Evolutionary conservation across 2,113 vertebrate genomes (phyloP), one percentile per base, ranked within the genome.

Genomic region (Nannospalax galili): DNA sequence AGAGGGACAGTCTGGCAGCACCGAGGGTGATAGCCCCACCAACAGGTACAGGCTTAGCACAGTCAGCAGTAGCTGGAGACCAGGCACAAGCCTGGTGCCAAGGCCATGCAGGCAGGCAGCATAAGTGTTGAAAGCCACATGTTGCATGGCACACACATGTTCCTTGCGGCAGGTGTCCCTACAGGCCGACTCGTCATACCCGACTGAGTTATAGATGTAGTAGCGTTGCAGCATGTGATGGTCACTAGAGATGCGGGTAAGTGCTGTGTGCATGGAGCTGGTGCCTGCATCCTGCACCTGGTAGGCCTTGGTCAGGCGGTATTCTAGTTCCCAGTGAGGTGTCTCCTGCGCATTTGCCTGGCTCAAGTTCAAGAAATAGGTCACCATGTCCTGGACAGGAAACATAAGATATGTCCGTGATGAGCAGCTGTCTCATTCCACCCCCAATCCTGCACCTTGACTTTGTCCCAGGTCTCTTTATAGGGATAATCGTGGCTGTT

Each of bases 351-450:
- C 5, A 88, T 99, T 99, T 28, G 99, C 99, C 2, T 2, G 98
- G 22, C 98, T 99, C 74, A 99, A 98, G 97, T 99, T 99, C 96
- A 99, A 42, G 86, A 99, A 99, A 95, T 99, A 99, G 9, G 99
- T 99, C 96, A 99, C 98, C 96, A 99, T 97, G 88, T 99, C 99
- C 99, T 99, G 84, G 35, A 91, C 79, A 82, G 32, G 73, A 82
- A 74, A 73, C 35, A 87, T 10, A 1, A 82, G n/a, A 5, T 3
- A 24, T 32, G 30, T 20, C 0, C 6, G 40, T 28, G 0, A 3
- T 92, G 73, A 92, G 4, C 52, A 28, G 69, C 16, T 42, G 37
- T 42, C 56, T 1, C 0, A 24, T 37, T 45, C 69, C 26, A 17
- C 30, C 70, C 75, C 45, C 15, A 73, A 30, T 42, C 85, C 64